A percentile compares a stretch with the other conserved stretches of the same genome.
Conservation (phyloP, 23 tunicate genomes). For the Halocynthia roretzi region DNA sequence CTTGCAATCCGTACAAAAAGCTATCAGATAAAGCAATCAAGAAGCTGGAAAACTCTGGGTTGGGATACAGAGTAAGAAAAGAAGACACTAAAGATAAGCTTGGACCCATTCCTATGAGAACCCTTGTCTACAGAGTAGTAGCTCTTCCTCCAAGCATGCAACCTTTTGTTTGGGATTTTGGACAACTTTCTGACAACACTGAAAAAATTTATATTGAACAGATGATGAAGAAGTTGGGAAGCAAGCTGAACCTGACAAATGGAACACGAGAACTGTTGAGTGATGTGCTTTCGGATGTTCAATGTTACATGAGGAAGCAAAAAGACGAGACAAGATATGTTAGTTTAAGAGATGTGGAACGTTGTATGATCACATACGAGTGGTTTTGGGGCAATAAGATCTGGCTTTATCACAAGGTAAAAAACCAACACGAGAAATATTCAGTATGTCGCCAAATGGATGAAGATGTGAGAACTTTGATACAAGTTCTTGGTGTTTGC, state of each 20-base stretch:
- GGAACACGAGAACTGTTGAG: slow-evolving; percentile 3
- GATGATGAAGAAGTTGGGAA: no score
- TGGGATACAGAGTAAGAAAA: slow-evolving; percentile 33
- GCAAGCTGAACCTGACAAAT: background rate
- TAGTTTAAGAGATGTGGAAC: slow-evolving; percentile 70
- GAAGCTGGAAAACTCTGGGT: slow-evolving; percentile 39
- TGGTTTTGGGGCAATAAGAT: slow-evolving; percentile 36
- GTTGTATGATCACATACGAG: slow-evolving; percentile 30
- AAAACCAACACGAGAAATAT: background rate
- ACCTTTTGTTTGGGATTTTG: slow-evolving; percentile 67
- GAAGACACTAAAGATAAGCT: slow-evolving; percentile 11
- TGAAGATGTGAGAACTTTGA: slow-evolving; percentile 23
- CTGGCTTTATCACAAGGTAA: slow-evolving; percentile 27
- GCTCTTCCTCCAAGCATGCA: slow-evolving; percentile 57
- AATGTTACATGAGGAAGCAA: slow-evolving; percentile 33
- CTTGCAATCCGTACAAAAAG: slow-evolving; percentile 47
- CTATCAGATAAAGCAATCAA: slow-evolving; percentile 24
- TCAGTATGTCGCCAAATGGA: background rate
- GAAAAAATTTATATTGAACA: slow-evolving; percentile 33
- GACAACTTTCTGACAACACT: slow-evolving; percentile 32
- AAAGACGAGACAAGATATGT: slow-evolving; percentile 38
- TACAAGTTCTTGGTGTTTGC: slow-evolving; percentile 55
- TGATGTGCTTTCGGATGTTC: slow-evolving; percentile 31
- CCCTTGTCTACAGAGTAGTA: slow-evolving; percentile 40
- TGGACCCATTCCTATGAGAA: slow-evolving; percentile 44